phyloP scores from a whole-genome alignment of 2,888 invertebrate species.

The Resseliella maxima region DNA sequence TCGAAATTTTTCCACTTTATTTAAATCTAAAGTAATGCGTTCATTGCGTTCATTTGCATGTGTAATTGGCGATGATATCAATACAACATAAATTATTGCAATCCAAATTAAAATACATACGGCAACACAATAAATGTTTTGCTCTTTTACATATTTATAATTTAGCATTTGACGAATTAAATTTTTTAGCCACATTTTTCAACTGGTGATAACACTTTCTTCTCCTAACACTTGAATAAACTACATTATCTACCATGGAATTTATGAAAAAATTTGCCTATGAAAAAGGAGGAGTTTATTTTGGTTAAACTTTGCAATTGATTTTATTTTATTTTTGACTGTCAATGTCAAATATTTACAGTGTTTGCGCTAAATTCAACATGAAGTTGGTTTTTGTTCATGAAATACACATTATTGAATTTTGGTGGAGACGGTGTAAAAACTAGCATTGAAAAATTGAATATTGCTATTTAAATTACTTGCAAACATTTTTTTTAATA shows the following conservation, averaged over 20 bases:
- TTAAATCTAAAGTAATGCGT: slow-evolving; percentile 61
- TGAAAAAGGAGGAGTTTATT: not conserved
- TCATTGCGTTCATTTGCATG: slow-evolving; percentile 20
- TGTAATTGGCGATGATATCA: slow-evolving; percentile 21
- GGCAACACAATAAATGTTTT: slow-evolving; percentile 34
- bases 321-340: not conserved
- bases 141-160: slow-evolving; percentile 2
- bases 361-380: not conserved
- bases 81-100: slow-evolving; percentile 33
- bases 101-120: slow-evolving; percentile 31
- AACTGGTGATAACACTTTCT: not conserved
- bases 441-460: too few species aligned
- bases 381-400: slow-evolving; percentile 23
- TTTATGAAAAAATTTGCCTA: not conserved
- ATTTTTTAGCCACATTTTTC: slow-evolving; percentile 27
- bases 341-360: not conserved
- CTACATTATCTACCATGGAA: not conserved
- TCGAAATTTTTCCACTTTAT: slow-evolving; percentile 64
- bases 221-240: not conserved
- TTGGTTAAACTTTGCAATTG: not conserved
- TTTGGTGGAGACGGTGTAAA: too few species aligned
- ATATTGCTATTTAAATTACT: too few species aligned
- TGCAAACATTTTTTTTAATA: too few species aligned
- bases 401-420: too few species aligned
- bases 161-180: not conserved